A percentile compares a stretch with the other conserved stretches of the same genome.
Conservation (phyloP, 2,888 invertebrate species). For the Prenolepis imparis region DNA sequence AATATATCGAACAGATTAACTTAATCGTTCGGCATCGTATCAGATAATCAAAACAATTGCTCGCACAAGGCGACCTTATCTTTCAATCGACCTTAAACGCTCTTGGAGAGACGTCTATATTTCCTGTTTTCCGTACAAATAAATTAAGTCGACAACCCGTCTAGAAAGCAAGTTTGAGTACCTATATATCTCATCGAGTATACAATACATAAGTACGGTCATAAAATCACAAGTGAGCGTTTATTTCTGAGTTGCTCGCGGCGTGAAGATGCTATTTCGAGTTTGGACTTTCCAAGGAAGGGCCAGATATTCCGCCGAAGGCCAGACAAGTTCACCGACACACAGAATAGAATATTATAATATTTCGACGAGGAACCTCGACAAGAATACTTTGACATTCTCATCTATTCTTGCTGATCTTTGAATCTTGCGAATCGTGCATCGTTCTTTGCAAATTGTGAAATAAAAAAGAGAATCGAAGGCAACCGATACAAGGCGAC, state of each 20-base stretch:
- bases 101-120: background rate
- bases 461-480: background rate
- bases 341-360: background rate
- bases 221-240: conserved; percentile 2
- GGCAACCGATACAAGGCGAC: background rate
- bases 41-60: background rate
- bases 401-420: background rate
- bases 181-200: background rate
- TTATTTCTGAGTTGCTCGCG: conserved; percentile 15
- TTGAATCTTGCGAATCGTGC: background rate
- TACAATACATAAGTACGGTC: background rate
- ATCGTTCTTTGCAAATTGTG: background rate
- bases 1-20: background rate
- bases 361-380: background rate
- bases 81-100: too few species aligned
- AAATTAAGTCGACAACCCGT: background rate
- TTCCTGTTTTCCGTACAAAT: background rate
- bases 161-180: background rate
- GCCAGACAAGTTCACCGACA: conserved; percentile 34
- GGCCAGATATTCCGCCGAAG: conserved; percentile 15
- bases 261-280: conserved; percentile 36
- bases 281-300: conserved; percentile 23
- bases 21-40: background rate
- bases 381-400: background rate
- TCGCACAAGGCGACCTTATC: background rate